Evolutionary conservation across 2,113 vertebrate species (phyloP).

Genomic region (Pterophyllum scalare): DNA sequence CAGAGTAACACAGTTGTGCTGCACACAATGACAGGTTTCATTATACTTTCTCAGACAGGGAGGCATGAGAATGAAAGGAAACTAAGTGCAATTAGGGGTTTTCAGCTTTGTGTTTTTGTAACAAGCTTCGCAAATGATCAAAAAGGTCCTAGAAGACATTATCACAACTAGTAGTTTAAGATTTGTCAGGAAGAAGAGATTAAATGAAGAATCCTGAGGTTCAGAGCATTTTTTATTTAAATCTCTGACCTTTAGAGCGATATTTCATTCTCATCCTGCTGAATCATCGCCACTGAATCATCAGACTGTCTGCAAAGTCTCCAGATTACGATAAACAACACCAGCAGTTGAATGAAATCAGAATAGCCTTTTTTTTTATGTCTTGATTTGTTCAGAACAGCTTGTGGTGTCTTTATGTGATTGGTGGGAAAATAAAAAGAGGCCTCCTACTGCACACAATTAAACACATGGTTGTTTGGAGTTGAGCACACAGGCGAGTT

Average conservation of each 20-base stretch:
- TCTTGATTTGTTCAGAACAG: background rate
- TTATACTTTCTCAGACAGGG: constrained; percentile 26
- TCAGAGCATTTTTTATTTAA: background rate
- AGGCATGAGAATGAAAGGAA: constrained; percentile 16
- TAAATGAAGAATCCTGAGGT: background rate
- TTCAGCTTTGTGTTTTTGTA: background rate
- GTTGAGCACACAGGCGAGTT: constrained; percentile 64
- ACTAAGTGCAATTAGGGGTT: background rate
- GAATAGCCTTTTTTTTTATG: background rate
- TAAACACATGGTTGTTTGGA: constrained; percentile 59
- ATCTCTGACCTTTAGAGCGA: background rate
- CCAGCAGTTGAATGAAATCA: background rate
- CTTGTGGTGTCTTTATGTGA: constrained; percentile 16
- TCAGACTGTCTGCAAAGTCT: background rate
- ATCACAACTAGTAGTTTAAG: background rate
- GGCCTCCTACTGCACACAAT: constrained; percentile 42
- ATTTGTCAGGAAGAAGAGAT: accelerated
- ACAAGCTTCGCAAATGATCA: constrained; percentile 4
- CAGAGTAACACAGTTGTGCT: background rate
- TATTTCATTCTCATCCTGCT: background rate
- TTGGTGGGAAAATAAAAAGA: constrained; percentile 4
- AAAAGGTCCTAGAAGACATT: background rate
- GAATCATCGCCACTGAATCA: background rate
- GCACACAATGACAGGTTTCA: constrained; percentile 36
- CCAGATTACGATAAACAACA: constrained; percentile 7